Conservation (phyloP, 1,140 invertebrate species). For the Heliconius hewitsoni region DNA sequence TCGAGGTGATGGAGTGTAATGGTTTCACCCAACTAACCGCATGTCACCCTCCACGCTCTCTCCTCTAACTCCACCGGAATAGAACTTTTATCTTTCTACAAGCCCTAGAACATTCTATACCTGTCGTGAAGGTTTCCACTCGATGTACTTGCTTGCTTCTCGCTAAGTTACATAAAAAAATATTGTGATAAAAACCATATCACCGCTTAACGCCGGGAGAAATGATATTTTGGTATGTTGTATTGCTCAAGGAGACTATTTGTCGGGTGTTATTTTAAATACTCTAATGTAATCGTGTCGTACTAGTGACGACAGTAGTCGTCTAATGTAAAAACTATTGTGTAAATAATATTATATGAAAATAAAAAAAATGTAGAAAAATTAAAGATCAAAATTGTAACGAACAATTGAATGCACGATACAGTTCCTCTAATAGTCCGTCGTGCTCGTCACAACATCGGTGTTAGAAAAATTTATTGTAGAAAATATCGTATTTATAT, state of each 20-base stretch:
- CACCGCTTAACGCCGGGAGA: conserved; percentile 62
- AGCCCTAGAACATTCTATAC: conserved; percentile 12
- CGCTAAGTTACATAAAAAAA: conserved; percentile 42
- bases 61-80: conserved; percentile 46
- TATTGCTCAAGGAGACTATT: conserved; percentile 71
- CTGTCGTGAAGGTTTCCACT: background rate
- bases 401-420: conserved; percentile 72
- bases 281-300: conserved; percentile 57
- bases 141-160: conserved; percentile 33
- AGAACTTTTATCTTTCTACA: conserved; percentile 18
- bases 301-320: conserved; percentile 56
- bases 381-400: conserved; percentile 73
- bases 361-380: conserved; percentile 53
- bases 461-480: conserved; percentile 53
- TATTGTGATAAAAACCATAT: conserved; percentile 74
- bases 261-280: conserved; percentile 58
- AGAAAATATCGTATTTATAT: conserved; percentile 42
- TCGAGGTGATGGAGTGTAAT: conserved; percentile 59
- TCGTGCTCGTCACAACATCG: conserved; percentile 72
- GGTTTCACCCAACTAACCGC: conserved; percentile 50
- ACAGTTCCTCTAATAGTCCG: conserved; percentile 78
- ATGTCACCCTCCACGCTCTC: conserved; percentile 61
- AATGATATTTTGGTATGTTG: conserved; percentile 76
- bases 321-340: conserved; percentile 58
- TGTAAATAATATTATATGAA: conserved; percentile 62